These are phyloP conservation scores for Acrobasis repandana DNA, from an alignment of 2,888 invertebrate genomes.

Conservation along the genomic window DNA sequence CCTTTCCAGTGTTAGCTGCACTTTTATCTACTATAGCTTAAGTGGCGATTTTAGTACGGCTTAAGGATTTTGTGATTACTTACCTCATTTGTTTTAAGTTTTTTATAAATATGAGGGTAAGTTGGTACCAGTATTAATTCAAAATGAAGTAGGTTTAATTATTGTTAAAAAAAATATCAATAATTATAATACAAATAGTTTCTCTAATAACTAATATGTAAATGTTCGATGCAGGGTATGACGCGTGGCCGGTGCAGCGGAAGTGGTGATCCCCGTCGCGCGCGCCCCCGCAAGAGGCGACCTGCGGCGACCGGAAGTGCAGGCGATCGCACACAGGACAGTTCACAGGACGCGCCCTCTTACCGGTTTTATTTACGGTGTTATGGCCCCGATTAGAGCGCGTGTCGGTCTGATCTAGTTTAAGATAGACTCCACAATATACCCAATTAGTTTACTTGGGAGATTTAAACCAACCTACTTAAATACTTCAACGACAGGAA, in stretches of 20 bases:
- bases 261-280: slow-evolving; percentile 6
- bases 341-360: not conserved
- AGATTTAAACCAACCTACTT: too few species aligned
- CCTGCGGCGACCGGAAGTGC: slow-evolving; percentile 4
- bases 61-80: too few species aligned
- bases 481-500: too few species aligned
- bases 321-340: not conserved
- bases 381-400: not conserved
- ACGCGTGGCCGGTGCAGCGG: not conserved
- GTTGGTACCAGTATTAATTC: too few species aligned
- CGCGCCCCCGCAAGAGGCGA: not conserved
- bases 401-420: not conserved
- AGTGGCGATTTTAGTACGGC: too few species aligned
- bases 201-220: not conserved
- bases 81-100: too few species aligned
- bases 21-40: too few species aligned
- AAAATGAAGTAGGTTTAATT: too few species aligned
- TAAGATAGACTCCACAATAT: too few species aligned
- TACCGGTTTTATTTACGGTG: not conserved
- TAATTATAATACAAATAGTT: not conserved
- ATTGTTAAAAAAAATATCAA: not conserved
- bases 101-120: too few species aligned
- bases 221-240: slow-evolving; percentile 3
- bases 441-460: too few species aligned
- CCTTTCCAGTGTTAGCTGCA: too few species aligned